Base-by-base conservation (phyloP, 2,113 vertebrate species). In the Plectropomus leopardus region DNA sequence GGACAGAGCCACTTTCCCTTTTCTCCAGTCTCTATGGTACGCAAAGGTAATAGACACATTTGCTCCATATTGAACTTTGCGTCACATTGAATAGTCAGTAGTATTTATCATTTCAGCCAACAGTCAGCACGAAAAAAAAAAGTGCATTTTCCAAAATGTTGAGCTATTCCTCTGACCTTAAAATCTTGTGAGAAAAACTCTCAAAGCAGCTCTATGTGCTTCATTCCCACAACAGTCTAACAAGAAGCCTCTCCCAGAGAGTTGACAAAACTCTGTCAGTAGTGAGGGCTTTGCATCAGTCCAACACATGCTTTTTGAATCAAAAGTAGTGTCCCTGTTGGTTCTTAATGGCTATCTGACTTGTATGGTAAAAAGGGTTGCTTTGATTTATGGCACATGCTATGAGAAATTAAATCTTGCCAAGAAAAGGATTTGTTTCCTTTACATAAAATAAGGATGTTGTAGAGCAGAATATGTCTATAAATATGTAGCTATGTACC, bases 381-480 rank as follows among this genome's bases (percentile, higher is more conserved):
- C 61, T 76, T 79, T 87, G 44, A 74, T 84, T 72, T 24, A 7
- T 40, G 72, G 42, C 36, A 36, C 51, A 64, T 36, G 64, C 34
- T 73, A 65, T 69, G 45, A 53, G 16, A 69, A 54, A 42, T 42
- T 11, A 1, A 48, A 54, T 53, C 28, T 26, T 28, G 14, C 11
- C n/a, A 71, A 63, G 28, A 16, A 4, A 48, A 8, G 7, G 42
- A 76, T 55, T 54, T 72, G 5, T 55, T 60, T 78, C 48, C 70
- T 80, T 58, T 51, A 13, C 5, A 68, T 48, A 51, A 72, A 63
- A 42, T 10, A 3, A 30, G 30, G 7, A 47, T 34, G 26, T 4
- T 61, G 14, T 6, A 21, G 8, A 68, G 13, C 16, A 55, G 47
- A 44, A 53, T 50, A 48, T 55, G 14, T 8, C 28, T 2, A 50